A percentile compares a stretch with the other conserved stretches of the same genome.
phyloP scores from a whole-genome alignment of 1,140 invertebrate species.

The Apis dorsata region DNA sequence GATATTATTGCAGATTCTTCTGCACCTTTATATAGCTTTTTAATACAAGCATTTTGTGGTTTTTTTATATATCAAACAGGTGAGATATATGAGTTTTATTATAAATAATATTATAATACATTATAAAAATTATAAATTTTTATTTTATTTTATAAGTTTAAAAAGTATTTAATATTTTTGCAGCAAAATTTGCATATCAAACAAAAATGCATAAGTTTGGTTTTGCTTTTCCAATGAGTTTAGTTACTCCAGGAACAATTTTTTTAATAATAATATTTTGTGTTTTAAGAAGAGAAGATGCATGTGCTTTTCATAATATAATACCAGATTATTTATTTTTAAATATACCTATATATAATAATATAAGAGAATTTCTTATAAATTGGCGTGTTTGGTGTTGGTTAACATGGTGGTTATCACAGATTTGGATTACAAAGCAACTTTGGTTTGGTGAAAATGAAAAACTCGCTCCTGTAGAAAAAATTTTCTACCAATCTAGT shows the following conservation, averaged over 20 bases:
- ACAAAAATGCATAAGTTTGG: constrained; percentile 91
- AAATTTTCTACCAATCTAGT: constrained; percentile 90
- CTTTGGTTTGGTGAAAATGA: constrained; percentile 90
- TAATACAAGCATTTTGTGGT: constrained; percentile 84
- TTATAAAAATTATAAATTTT: background rate
- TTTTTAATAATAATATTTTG: constrained; percentile 83
- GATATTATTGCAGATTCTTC: constrained; percentile 49
- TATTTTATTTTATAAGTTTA: background rate
- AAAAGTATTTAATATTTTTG: constrained; percentile 53
- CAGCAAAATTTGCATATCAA: constrained; percentile 90
- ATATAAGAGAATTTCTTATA: constrained; percentile 81
- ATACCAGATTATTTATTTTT: constrained; percentile 87
- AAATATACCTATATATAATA: constrained; percentile 80
- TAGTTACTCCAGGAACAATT: constrained; percentile 86
- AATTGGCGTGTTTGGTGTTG: constrained; percentile 86
- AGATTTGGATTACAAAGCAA: constrained; percentile 90
- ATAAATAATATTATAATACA: background rate
- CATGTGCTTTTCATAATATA: constrained; percentile 82
- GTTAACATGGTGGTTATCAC: constrained; percentile 88
- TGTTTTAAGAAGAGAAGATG: constrained; percentile 81
- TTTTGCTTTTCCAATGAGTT: constrained; percentile 88
- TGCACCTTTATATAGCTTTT: constrained; percentile 81
- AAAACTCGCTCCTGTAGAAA: constrained; percentile 88
- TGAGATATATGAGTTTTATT: constrained; percentile 50
- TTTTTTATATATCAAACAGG: constrained; percentile 86